A percentile compares a stretch with the other conserved stretches of the same genome.
phyloP scores from a whole-genome alignment of 2,888 invertebrate genomes.

The Gnatocerus cornutus region DNA sequence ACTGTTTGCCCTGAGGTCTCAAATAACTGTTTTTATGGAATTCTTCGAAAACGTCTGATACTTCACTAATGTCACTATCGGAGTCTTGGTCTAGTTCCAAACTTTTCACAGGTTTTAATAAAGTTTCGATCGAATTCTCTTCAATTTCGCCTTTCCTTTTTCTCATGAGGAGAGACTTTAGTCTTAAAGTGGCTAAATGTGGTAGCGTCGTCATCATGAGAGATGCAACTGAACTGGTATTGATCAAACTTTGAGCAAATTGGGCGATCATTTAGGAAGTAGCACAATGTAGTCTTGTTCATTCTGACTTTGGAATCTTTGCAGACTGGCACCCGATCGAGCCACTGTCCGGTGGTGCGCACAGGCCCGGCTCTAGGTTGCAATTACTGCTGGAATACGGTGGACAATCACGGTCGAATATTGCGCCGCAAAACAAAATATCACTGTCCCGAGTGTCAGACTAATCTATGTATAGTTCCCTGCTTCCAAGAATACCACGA shows the following conservation, averaged over 20 bases:
- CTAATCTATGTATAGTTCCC: constrained; percentile 91
- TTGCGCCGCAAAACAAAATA: constrained; percentile 90
- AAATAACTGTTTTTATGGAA: constrained; percentile 55
- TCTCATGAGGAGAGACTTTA: constrained; percentile 18
- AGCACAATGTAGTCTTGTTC: too few relatives aligned
- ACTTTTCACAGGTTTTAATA: constrained; percentile 54
- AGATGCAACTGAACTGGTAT: constrained; percentile 53
- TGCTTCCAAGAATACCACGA: constrained; percentile 92
- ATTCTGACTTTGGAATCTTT: too few relatives aligned
- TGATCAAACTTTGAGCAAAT: constrained; percentile 56
- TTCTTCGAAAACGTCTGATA: constrained; percentile 59
- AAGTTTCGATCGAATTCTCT: constrained; percentile 48
- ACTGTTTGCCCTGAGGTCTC: constrained; percentile 48
- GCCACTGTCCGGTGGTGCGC: constrained; percentile 88
- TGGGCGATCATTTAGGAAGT: too few relatives aligned
- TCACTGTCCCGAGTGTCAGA: constrained; percentile 92
- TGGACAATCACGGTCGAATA: constrained; percentile 87
- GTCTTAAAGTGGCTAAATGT: constrained; percentile 11
- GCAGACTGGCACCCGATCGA: constrained; percentile 74
- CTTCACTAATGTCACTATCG: constrained; percentile 55
- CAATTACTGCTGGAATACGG: constrained; percentile 94
- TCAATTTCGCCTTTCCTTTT: constrained; percentile 41
- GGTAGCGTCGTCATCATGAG: constrained; percentile 16
- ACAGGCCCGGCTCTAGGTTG: constrained; percentile 90
- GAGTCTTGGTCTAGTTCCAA: constrained; percentile 51